Evolutionary conservation across 92 coral and sea anemone species (phyloP), one percentile per base, ranked within the genome.

Genomic region (Phenganax marumi): DNA sequence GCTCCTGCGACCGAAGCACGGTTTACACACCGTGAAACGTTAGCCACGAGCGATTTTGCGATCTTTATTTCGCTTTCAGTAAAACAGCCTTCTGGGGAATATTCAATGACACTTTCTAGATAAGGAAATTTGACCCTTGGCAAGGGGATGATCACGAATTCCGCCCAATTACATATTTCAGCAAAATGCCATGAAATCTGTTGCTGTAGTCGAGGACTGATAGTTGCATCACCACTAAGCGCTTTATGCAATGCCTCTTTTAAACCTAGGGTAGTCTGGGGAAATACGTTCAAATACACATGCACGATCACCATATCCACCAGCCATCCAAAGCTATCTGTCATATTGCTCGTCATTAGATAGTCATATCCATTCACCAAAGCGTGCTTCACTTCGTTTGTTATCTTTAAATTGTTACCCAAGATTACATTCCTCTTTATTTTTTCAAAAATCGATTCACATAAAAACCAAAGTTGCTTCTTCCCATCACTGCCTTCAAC

Each of bases 381-480:
- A 66, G 72, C 50, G 72, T 66, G 43, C 33, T 66, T 33, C 17
- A 66, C 72, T 6, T 66, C 72, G 3, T 66, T 66, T 25, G 49
- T 66, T 10, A 6, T 6, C n/a, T 66, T 10, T 11, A 66, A 25
- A 8, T 58, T 19, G 13, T 25, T 47, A 23, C 72, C 72, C 17
- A 49, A 66, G 49, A 17, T 12, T 25, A 66, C 72, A 24, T 11
- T 12, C 43, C 12, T 13, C 25, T 25, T 17, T 10, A 66, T 14
- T 58, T 58, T 19, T 58, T 58, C 21, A 58, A 58, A 58, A 58
- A 58, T 0, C 65, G n/a, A 3, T 58, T 58, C 65, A 23, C 65
- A 58, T 58, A 58, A 7, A 0, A 58, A 23, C 65, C 65, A 58
- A 58, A 58, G 65, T 23, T 18, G 21, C 21, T 23, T 58, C n/a